Evolutionary conservation across 1,140 invertebrate genomes (phyloP).

Genomic region (Ylistrum balloti): DNA sequence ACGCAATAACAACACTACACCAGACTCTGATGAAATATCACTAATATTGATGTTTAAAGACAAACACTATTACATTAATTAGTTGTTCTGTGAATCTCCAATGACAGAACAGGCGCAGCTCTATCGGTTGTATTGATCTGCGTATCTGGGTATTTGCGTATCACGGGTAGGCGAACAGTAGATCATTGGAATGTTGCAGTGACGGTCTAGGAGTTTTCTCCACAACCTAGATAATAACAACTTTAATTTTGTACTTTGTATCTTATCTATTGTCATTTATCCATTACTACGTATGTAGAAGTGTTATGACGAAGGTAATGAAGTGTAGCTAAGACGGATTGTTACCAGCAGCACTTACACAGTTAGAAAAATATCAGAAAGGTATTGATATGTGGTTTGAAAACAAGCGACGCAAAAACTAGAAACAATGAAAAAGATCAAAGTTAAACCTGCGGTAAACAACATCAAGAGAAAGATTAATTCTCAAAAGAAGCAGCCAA

Average conservation of each 20-base stretch:
- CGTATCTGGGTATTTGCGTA: too few species aligned
- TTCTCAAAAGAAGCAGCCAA: neutral
- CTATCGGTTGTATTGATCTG: neutral
- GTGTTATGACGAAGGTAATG: too few species aligned
- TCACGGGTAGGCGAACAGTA: too few species aligned
- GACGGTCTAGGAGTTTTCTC: too few species aligned
- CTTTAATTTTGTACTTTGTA: too few species aligned
- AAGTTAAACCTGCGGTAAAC: neutral
- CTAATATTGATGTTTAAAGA: neutral
- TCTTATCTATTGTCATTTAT: too few species aligned
- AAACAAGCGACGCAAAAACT: neutral
- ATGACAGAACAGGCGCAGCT: neutral
- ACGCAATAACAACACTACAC: too few species aligned
- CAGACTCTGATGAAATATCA: neutral
- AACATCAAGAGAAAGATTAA: neutral
- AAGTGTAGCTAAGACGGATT: too few species aligned
- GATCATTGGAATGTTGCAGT: too few species aligned
- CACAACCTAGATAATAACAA: too few species aligned
- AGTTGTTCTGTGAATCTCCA: neutral
- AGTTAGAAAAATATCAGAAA: too few species aligned
- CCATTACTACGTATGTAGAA: neutral
- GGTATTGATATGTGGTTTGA: neutral
- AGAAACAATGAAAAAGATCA: neutral
- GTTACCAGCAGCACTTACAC: too few species aligned
- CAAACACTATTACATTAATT: constrained; percentile 14